Conservation (phyloP, 2,888 invertebrate genomes). For the Sinohyriopsis cumingii region DNA sequence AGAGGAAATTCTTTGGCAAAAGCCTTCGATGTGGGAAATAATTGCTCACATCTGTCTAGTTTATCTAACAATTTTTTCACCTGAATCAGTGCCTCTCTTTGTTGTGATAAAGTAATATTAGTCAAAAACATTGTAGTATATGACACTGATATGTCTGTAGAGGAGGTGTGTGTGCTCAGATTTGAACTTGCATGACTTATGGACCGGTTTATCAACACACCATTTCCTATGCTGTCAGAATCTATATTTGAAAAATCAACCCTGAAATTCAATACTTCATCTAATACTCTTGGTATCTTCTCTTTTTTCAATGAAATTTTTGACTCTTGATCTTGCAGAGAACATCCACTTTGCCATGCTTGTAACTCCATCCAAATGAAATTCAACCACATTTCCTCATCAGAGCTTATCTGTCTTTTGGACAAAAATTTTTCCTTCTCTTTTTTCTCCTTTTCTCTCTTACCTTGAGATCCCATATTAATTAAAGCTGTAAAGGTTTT, state of each 20-base stretch:
- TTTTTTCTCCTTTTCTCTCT: constrained; percentile 62
- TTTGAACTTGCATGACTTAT: constrained; percentile 30
- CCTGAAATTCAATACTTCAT: constrained; percentile 83
- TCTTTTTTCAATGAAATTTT: constrained; percentile 83
- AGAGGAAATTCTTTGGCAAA: constrained; percentile 84
- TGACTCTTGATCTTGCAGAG: constrained; percentile 83
- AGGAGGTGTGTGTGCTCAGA: constrained; percentile 19
- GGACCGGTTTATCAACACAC: background rate
- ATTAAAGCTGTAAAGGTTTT: constrained; percentile 83
- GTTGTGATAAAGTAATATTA: constrained; percentile 76
- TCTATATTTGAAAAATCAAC: constrained; percentile 28
- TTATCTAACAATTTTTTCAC: constrained; percentile 82
- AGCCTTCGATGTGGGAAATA: constrained; percentile 88
- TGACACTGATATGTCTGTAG: constrained; percentile 32
- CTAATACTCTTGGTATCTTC: constrained; percentile 81
- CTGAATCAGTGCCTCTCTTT: constrained; percentile 83
- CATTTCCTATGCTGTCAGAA: background rate
- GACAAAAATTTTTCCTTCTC: constrained; percentile 40
- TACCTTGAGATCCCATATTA: constrained; percentile 76
- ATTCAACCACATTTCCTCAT: constrained; percentile 92
- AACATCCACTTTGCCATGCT: constrained; percentile 78
- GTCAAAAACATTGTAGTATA: constrained; percentile 52
- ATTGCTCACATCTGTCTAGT: constrained; percentile 83
- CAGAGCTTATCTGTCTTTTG: constrained; percentile 77
- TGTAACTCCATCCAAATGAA: constrained; percentile 93